Evolutionary conservation across 1,140 invertebrate genomes (phyloP), one percentile per base, ranked within the genome.

Genomic region (Hesperophylax magnus): DNA sequence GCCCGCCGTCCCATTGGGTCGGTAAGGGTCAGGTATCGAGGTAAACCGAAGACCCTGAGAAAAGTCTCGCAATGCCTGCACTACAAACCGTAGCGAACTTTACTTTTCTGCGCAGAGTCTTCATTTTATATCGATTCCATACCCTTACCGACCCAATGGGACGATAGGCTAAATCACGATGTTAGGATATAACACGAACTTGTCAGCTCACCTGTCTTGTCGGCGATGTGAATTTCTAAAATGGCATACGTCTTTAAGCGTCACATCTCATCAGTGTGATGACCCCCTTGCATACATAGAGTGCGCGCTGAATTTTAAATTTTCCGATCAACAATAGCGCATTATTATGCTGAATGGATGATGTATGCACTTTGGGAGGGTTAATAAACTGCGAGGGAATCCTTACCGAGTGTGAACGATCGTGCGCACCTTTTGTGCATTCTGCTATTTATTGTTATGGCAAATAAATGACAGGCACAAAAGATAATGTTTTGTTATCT

Each of bases 271-370:
- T 54, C 52, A 22, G 75, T 63, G 31, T 77, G 75, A 77, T 77
- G 75, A 77, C 75, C 75, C 75, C 56, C 54, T 31, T 18, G 31
- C 31, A 31, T 31, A 31, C 34, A 20, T 65, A 63, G 24, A 22
- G 18, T 78, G 61, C 52, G 77, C 52, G 61, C 7, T 78, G 77
- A 78, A 78, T 78, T 67, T 69, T 31, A 69, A 78, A 63, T 31
- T 53, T 54, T 11, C 31, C 52, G 74, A 54, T 34, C 56, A 60
- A 78, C 77, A 78, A 78, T 78, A 56, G 65, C 39, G 4, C 65
- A 77, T 77, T 77, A 77, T 77, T 77, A 77, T 77, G 75, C 75
- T 63, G 24, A 52, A 77, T 77, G 75, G 39, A 69, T 78, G 61
- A 67, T 78, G 77, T 69, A 67, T 67, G 63, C 60, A 67, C 52